These are phyloP conservation scores for Neodiprion lecontei DNA, from an alignment of 1,140 invertebrate species.

Conservation along the genomic window DNA sequence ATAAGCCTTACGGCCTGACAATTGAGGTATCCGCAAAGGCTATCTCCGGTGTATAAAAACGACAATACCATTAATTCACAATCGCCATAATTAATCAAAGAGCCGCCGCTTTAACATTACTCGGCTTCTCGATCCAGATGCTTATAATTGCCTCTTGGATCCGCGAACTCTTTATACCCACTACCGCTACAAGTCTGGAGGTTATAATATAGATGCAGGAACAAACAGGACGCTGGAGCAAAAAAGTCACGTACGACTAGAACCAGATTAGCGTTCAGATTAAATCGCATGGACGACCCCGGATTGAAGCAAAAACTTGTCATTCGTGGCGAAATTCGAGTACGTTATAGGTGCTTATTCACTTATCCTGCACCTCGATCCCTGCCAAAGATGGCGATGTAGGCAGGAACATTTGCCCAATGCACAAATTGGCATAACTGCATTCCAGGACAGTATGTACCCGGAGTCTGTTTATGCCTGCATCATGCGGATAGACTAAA, in stretches of 20 bases:
- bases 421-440: too few relatives aligned
- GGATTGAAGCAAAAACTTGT: neutral
- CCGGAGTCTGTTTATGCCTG: too few relatives aligned
- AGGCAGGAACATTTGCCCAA: too few relatives aligned
- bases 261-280: neutral
- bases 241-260: neutral
- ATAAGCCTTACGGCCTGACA: neutral
- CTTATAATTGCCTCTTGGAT: neutral
- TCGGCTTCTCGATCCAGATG: neutral
- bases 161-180: neutral
- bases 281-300: neutral
- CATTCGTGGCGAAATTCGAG: neutral
- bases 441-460: too few relatives aligned
- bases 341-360: too few relatives aligned
- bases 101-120: neutral
- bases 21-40: constrained; percentile 6
- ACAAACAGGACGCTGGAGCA: neutral
- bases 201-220: neutral
- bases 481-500: too few relatives aligned
- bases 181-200: neutral
- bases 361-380: too few relatives aligned
- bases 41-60: neutral
- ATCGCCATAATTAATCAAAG: constrained; percentile 2
- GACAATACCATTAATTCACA: neutral
- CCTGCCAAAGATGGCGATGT: too few relatives aligned